Percentiles rank a stretch among this genome's conserved stretches.
Evolutionary conservation across 2,113 vertebrate species (phyloP).

Genomic region (Hypanus sabinus): DNA sequence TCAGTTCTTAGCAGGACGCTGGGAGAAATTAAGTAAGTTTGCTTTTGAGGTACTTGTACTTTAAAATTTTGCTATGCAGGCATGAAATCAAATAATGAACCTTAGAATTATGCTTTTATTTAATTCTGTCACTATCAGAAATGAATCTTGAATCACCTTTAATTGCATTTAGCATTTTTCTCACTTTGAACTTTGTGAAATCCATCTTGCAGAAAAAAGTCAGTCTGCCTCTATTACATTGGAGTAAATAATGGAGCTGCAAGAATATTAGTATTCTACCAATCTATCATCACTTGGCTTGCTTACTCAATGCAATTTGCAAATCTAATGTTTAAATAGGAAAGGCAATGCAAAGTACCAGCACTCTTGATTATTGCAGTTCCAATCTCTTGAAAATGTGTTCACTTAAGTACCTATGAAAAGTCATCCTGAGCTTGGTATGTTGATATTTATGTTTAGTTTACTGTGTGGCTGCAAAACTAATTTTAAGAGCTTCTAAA

Average conservation of each 20-base stretch:
- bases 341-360: background rate
- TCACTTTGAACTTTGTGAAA: background rate
- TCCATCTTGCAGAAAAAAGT: background rate
- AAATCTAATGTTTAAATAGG: background rate
- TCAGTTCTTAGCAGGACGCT: slow-evolving; percentile 78
- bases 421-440: background rate
- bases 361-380: background rate
- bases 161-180: background rate
- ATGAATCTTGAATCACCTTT: background rate
- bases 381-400: background rate
- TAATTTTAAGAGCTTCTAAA: background rate
- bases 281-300: background rate
- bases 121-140: no score
- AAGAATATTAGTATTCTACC: background rate
- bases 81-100: background rate
- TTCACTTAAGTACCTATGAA: background rate
- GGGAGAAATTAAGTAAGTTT: slow-evolving; percentile 88
- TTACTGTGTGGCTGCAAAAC: background rate
- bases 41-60: background rate
- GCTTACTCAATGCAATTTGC: background rate
- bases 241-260: background rate
- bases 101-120: background rate
- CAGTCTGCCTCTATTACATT: background rate
- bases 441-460: background rate
- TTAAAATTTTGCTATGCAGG: background rate